These are phyloP conservation scores for Umimayanthus kanabou DNA, from an alignment of 92 coral and sea anemone species.

Conservation along the genomic window DNA sequence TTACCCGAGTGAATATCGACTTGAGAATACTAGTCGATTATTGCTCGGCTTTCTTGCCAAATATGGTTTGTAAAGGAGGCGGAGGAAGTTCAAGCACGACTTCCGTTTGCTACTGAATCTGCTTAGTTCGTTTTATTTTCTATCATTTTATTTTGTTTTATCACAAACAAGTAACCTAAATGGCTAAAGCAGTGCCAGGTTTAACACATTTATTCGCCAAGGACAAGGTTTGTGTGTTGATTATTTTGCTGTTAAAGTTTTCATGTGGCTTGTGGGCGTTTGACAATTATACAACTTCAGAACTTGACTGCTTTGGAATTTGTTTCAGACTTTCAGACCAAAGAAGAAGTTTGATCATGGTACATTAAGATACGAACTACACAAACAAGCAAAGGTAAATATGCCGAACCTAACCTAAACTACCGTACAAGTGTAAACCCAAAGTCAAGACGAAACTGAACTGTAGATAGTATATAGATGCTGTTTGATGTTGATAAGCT, in stretches of 20 bases:
- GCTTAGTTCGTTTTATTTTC: slow-evolving; percentile 32
- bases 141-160: slow-evolving; percentile 30
- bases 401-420: neutral
- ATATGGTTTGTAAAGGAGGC: slow-evolving; percentile 44
- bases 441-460: too few species aligned
- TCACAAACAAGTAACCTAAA: neutral
- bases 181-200: slow-evolving; percentile 69
- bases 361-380: slow-evolving; percentile 89
- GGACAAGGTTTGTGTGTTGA: slow-evolving; percentile 72
- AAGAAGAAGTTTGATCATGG: slow-evolving; percentile 89
- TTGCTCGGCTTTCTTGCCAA: slow-evolving; percentile 39
- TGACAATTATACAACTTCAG: neutral
- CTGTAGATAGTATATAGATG: too few species aligned
- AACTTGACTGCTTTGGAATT: slow-evolving; percentile 2
- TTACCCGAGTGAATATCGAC: slow-evolving; percentile 28
- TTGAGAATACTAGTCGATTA: slow-evolving; percentile 29
- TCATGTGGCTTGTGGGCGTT: slow-evolving; percentile 20
- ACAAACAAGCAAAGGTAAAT: slow-evolving; percentile 92
- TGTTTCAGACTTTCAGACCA: slow-evolving; percentile 87
- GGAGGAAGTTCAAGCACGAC: slow-evolving; percentile 57
- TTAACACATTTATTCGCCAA: slow-evolving; percentile 91
- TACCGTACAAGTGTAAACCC: neutral
- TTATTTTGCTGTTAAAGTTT: slow-evolving; percentile 21
- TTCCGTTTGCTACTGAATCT: slow-evolving; percentile 65
- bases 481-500: neutral